Conservation (phyloP, 2,797 vertebrate species). For the Hippopotamyrus pictus region DNA sequence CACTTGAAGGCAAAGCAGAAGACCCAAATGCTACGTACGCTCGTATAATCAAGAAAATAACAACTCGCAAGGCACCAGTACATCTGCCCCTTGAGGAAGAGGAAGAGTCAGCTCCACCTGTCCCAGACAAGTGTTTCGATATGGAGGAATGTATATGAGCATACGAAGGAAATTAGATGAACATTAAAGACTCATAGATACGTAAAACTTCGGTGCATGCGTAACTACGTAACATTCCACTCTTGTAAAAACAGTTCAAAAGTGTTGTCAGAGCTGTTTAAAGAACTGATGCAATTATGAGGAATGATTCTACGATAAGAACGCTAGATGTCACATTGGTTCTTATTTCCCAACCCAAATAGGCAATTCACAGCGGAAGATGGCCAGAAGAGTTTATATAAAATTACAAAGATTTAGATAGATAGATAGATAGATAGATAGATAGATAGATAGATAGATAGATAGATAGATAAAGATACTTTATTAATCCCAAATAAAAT, state of each 20-base stretch:
- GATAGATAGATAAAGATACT: too few relatives aligned
- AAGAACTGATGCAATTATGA: neutral
- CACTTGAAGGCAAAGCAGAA: neutral
- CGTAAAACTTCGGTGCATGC: neutral
- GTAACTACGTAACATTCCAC: neutral
- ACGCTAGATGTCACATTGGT: neutral
- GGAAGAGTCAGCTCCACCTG: slow-evolving; percentile 25
- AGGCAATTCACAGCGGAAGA: neutral
- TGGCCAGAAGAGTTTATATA: neutral
- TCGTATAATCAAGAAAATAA: slow-evolving; percentile 38
- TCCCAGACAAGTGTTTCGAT: slow-evolving; percentile 28
- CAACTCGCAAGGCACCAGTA: neutral
- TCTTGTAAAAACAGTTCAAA: neutral
- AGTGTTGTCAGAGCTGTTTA: neutral
- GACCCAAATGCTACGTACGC: slow-evolving; percentile 29
- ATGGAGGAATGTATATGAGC: slow-evolving; percentile 7
- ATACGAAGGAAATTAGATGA: neutral
- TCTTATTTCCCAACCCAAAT: neutral
- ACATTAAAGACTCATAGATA: neutral
- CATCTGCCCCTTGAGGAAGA: slow-evolving; percentile 13
- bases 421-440: too few relatives aligned
- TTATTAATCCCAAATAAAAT: neutral
- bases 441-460: too few relatives aligned
- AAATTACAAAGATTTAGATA: neutral
- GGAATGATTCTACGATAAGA: neutral